phyloP scores from a whole-genome alignment of 2,797 vertebrate genomes.

The Steatocranus sp. region DNA sequence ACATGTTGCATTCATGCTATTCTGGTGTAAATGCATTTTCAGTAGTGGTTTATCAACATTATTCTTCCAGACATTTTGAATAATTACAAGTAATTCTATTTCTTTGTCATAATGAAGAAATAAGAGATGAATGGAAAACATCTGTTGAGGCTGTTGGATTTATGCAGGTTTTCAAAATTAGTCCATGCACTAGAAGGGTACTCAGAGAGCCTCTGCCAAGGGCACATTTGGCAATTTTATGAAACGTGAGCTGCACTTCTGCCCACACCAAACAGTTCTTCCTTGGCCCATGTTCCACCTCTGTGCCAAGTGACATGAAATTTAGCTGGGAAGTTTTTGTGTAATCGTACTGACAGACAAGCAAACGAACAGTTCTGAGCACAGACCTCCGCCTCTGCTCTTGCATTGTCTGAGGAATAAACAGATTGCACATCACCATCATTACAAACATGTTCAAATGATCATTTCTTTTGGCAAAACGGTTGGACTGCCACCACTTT shows the following conservation, averaged over 20 bases:
- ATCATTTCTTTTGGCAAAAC: neutral
- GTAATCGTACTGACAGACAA: neutral
- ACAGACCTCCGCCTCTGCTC: neutral
- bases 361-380: neutral
- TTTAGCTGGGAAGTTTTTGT: neutral
- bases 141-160: neutral
- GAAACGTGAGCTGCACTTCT: neutral
- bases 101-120: neutral
- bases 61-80: neutral
- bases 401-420: neutral
- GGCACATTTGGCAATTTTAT: neutral
- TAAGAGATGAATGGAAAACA: neutral
- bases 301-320: neutral
- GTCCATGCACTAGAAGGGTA: neutral
- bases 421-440: neutral
- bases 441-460: neutral
- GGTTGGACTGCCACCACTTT: neutral
- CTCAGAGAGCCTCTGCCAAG: neutral
- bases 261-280: neutral
- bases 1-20: neutral
- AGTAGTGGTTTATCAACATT: neutral
- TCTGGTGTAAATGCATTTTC: neutral
- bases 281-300: neutral
- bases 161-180: neutral
- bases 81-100: neutral